A percentile compares a stretch with the other conserved stretches of the same genome.
Evolutionary conservation across 2,888 invertebrate genomes (phyloP).

Genomic region (Campaea margaritaria): DNA sequence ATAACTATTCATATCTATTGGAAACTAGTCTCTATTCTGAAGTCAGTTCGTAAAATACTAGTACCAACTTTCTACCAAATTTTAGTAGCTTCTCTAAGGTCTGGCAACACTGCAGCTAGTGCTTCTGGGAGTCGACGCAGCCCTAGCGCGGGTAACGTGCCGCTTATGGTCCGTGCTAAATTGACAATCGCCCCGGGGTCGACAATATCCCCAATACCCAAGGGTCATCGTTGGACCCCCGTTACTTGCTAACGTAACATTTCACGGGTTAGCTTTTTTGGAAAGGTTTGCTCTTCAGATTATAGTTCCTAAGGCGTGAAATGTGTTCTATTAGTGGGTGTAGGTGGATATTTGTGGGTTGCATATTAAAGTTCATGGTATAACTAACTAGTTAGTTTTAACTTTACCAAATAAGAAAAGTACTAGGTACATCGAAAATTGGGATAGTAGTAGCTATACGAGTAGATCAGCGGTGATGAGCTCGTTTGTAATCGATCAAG

Average conservation of each 20-base stretch:
- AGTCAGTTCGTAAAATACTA: no score
- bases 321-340: slow-evolving; percentile 19
- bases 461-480: no score
- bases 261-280: slow-evolving; percentile 66
- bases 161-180: slow-evolving; percentile 84
- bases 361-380: neutral
- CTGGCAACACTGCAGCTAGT: slow-evolving; percentile 15
- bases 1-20: no score
- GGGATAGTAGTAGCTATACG: no score
- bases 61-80: no score
- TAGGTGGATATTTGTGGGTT: neutral
- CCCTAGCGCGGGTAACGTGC: slow-evolving; percentile 62
- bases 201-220: slow-evolving; percentile 12
- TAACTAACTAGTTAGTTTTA: no score
- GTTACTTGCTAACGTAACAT: slow-evolving; percentile 63
- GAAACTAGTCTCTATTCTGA: no score
- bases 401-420: no score
- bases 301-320: slow-evolving; percentile 57
- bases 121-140: slow-evolving; percentile 58
- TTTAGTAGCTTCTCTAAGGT: no score
- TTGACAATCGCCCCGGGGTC: slow-evolving; percentile 76
- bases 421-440: no score
- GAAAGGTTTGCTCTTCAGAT: slow-evolving; percentile 66
- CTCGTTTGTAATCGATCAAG: no score
- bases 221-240: slow-evolving; percentile 42